phyloP scores from a whole-genome alignment of 1,140 invertebrate genomes.

The silkworm (Bombyx mori) region DNA sequence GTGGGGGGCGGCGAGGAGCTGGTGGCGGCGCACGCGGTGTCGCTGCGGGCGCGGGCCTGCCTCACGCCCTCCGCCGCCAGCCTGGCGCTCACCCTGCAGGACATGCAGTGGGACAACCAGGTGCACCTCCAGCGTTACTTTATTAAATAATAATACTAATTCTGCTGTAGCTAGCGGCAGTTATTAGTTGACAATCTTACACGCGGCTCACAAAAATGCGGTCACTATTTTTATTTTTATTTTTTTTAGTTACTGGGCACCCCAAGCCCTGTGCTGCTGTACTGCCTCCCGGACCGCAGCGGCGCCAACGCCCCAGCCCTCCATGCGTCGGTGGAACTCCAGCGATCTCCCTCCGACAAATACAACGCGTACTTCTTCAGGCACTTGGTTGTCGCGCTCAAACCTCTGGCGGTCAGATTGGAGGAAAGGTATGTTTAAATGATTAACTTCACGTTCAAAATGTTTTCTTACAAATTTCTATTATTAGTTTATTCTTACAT shows the following conservation, averaged over 20 bases:
- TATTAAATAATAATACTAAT: too few species aligned
- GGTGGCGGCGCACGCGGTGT: constrained; percentile 83
- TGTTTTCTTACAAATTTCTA: too few species aligned
- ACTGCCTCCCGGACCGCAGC: constrained; percentile 73
- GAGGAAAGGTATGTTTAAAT: constrained; percentile 63
- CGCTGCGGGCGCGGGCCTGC: constrained; percentile 79
- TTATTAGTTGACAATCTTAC: too few species aligned
- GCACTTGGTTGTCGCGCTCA: constrained; percentile 84
- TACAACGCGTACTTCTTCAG: constrained; percentile 70
- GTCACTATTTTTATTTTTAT: neutral
- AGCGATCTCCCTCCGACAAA: constrained; percentile 69
- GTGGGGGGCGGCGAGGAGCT: constrained; percentile 88
- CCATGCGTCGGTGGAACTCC: constrained; percentile 75
- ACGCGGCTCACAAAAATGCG: too few species aligned
- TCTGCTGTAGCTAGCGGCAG: too few species aligned
- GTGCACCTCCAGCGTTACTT: constrained; percentile 20
- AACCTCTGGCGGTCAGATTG: constrained; percentile 86
- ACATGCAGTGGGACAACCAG: constrained; percentile 94
- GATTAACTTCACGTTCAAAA: too few species aligned
- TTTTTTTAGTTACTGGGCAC: constrained; percentile 80
- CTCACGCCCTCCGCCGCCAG: constrained; percentile 73
- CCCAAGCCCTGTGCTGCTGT: constrained; percentile 86
- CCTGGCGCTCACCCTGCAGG: constrained; percentile 77
- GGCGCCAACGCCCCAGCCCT: constrained; percentile 72
- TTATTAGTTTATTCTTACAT: too few species aligned